Base-by-base conservation (phyloP, 2,888 invertebrate genomes). In the Liopterus haemorrhoidalis region DNA sequence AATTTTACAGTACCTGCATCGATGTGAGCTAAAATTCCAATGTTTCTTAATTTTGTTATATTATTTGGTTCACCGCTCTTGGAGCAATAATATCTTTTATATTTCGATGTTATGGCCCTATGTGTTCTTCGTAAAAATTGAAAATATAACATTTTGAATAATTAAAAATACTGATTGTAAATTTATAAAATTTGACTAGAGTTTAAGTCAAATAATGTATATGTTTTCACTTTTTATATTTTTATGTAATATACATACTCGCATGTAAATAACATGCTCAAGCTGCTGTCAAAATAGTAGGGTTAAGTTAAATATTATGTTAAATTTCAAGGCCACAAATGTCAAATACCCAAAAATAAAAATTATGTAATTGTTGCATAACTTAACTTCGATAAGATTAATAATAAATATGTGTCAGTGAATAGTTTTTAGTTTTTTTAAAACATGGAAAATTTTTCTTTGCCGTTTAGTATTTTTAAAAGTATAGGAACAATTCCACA, bases 1-100 rank as follows among this genome's bases (percentile, higher is more conserved):
- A 16, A 32, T 22, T 18, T 20, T 27, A 16, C 16, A 39, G 56
- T 71, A 83, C 90, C 91, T 67, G 93, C 93, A 78, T 94, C 93
- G 52, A 94, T 92, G 61, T 95, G 94, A 9, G 94, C 94, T 63
- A 93, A 75, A 53, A 94, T 89, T 9, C 93, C 94, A 57, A 95
- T 88, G 66, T 94, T 95, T 48, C 93, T 74, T 48, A 87, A 81
- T 57, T 73, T 75, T 49, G 71, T 66, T n/a, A 66, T 53, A 5
- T 67, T 62, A 18, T 57, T 58, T 55, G 64, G 56, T 32, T 56
- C 54, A 15, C 42, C 39, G 2, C 46, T 44, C 3, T 36, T 33
- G 27, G 24, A 32, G 15, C 39, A 39, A 32, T 39, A 45, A 25
- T 19, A 39, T 19, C 28, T 24, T 14, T 25, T 39, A 45, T 21